phyloP scores from a whole-genome alignment of 2,888 invertebrate genomes.

The Meiosimyza platycephala region DNA sequence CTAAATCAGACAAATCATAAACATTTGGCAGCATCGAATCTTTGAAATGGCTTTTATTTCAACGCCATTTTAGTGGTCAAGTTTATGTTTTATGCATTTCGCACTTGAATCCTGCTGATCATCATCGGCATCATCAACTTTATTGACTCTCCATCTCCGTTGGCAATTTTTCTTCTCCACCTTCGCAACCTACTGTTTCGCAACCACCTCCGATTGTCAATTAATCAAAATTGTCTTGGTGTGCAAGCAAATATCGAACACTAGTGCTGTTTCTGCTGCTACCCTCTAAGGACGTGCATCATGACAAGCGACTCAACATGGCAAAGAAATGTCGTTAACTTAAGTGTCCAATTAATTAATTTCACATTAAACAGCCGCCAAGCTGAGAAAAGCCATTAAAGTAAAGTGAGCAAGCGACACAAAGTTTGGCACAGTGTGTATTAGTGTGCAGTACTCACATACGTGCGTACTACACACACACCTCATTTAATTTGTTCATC shows the following conservation, averaged over 20 bases:
- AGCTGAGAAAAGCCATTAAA: constrained; percentile 68
- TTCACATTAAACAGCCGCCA: constrained; percentile 68
- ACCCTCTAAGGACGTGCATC: not conserved
- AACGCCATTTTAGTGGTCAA: too few relatives aligned
- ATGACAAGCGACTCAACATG: constrained; percentile 13
- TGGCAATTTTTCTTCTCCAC: too few relatives aligned
- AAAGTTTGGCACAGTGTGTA: constrained; percentile 56
- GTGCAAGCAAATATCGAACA: constrained; percentile 54
- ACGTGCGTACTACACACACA: constrained; percentile 11
- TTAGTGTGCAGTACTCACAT: constrained; percentile 23
- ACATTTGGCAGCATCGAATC: too few relatives aligned
- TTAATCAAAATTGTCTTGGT: constrained; percentile 66
- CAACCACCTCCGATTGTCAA: constrained; percentile 53
- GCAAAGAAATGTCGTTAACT: constrained; percentile 66
- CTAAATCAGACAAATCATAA: too few relatives aligned
- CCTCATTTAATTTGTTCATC: constrained; percentile 34
- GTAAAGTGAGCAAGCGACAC: constrained; percentile 46
- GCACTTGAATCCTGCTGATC: too few relatives aligned
- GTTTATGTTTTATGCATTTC: too few relatives aligned
- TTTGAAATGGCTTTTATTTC: too few relatives aligned
- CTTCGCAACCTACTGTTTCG: not conserved
- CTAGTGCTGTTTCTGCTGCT: not conserved
- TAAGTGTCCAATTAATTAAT: constrained; percentile 69
- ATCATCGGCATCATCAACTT: too few relatives aligned
- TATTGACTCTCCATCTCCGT: too few relatives aligned